phyloP scores from a whole-genome alignment of 1,140 invertebrate species.

The Drosophila mojavensis region DNA sequence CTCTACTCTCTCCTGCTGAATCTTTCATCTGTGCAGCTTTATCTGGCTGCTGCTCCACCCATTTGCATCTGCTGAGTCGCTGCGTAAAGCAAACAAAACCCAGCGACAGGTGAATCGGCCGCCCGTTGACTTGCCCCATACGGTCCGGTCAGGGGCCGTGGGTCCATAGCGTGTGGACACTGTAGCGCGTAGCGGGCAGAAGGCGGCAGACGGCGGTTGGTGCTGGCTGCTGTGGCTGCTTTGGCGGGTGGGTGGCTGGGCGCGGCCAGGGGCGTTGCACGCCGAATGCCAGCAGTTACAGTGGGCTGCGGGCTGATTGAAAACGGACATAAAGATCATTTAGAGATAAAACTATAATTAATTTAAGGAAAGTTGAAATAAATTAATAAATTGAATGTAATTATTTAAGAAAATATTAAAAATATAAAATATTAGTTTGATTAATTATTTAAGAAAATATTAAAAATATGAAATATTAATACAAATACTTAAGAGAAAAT shows the following conservation, averaged over 20 bases:
- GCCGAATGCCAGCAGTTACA: constrained; percentile 35
- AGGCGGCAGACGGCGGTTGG: constrained; percentile 1
- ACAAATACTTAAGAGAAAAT: no score
- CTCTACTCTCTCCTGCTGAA: constrained; percentile 1
- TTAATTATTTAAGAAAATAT: no score
- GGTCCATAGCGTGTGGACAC: neutral
- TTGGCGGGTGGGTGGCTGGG: constrained; percentile 46
- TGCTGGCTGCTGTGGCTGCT: constrained; percentile 30
- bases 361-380: no score
- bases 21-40: constrained; percentile 1
- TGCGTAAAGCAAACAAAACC: constrained; percentile 75
- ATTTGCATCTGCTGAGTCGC: constrained; percentile 47
- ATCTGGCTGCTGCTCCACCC: constrained; percentile 39
- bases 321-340: neutral
- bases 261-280: constrained; percentile 46
- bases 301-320: neutral
- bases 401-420: no score
- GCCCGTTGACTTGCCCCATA: constrained; percentile 77
- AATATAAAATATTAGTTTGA: no score
- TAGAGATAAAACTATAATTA: no score
- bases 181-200: neutral
- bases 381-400: no score
- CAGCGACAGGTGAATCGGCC: constrained; percentile 78
- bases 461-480: no score
- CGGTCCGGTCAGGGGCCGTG: constrained; percentile 36